These are phyloP conservation scores for Gadopsis marmoratus DNA, from an alignment of 2,797 vertebrate species.

Conservation along the genomic window DNA sequence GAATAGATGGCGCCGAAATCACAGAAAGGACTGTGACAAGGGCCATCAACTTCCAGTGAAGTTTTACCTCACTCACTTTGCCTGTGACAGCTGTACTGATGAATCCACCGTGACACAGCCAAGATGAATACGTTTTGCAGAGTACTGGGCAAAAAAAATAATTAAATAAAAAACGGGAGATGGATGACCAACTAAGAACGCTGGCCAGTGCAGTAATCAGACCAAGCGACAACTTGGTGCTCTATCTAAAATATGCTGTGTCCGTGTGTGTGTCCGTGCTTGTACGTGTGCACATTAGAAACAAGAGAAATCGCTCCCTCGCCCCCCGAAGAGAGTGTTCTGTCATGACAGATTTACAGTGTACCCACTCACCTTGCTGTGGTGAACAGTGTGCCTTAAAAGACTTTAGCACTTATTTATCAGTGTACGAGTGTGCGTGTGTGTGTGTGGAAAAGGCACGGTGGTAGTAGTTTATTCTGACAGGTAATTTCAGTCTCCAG, in stretches of 20 bases:
- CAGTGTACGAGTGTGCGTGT: constrained; percentile 26
- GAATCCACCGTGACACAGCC: constrained; percentile 54
- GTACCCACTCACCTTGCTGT: constrained; percentile 73
- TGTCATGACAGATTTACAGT: constrained; percentile 81
- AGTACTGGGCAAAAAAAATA: constrained; percentile 68
- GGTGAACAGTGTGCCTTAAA: constrained; percentile 75
- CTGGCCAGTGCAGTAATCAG: constrained; percentile 64
- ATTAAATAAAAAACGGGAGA: constrained; percentile 70
- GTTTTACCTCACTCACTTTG: constrained; percentile 58
- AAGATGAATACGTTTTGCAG: constrained; percentile 71
- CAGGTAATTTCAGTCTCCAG: constrained; percentile 74
- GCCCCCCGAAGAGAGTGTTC: constrained; percentile 65
- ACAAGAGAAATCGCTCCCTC: constrained; percentile 61
- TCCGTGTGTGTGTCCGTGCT: neutral
- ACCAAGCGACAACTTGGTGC: constrained; percentile 63
- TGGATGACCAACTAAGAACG: constrained; percentile 69
- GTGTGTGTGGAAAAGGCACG: constrained; percentile 18
- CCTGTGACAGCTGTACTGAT: constrained; percentile 53
- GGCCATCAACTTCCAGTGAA: constrained; percentile 9
- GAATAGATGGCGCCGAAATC: constrained; percentile 19
- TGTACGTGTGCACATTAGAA: constrained; percentile 43
- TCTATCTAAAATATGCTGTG: constrained; percentile 44
- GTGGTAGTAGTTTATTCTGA: constrained; percentile 67
- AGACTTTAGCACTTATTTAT: constrained; percentile 80
- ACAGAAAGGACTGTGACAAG: constrained; percentile 10